Evolutionary conservation across 2,888 invertebrate genomes (phyloP).

Genomic region (Desoria tigrina): DNA sequence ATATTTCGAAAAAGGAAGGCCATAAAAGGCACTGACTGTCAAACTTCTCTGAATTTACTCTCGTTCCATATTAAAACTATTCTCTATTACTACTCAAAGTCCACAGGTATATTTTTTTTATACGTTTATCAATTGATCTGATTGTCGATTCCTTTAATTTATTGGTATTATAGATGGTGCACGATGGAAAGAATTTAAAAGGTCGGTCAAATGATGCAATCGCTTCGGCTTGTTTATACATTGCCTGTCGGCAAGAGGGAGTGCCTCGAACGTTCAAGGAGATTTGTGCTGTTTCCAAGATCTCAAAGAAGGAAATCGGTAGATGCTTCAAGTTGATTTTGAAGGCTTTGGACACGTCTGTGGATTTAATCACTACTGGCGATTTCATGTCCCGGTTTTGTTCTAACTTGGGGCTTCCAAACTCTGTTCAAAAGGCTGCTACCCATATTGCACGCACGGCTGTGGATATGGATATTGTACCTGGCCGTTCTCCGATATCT

Average conservation of each 20-base stretch:
- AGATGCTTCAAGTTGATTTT: conserved; percentile 95
- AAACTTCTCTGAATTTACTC: too few species aligned
- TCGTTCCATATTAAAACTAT: neutral
- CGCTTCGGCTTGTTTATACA: conserved; percentile 97
- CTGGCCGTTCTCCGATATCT: conserved; percentile 96
- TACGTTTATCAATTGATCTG: too few species aligned
- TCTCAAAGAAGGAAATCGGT: conserved; percentile 98
- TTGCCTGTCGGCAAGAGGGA: conserved; percentile 97
- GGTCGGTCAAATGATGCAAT: conserved; percentile 97
- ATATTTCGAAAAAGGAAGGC: too few species aligned
- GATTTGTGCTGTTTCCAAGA: conserved; percentile 98
- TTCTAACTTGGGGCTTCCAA: conserved; percentile 83
- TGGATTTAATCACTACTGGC: conserved; percentile 95
- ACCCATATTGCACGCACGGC: conserved; percentile 96
- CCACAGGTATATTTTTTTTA: neutral
- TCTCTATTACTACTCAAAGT: neutral
- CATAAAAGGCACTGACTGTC: too few species aligned
- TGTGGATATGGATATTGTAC: conserved; percentile 94
- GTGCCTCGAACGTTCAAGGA: conserved; percentile 99
- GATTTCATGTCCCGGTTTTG: conserved; percentile 99
- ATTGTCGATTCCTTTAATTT: neutral
- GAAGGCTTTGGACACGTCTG: conserved; percentile 93
- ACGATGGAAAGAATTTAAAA: conserved; percentile 92
- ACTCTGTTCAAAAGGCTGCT: conserved; percentile 87
- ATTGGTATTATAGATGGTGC: conserved; percentile 63